Evolutionary conservation across 2,113 vertebrate genomes (phyloP).

Genomic region (Perca flavescens): DNA sequence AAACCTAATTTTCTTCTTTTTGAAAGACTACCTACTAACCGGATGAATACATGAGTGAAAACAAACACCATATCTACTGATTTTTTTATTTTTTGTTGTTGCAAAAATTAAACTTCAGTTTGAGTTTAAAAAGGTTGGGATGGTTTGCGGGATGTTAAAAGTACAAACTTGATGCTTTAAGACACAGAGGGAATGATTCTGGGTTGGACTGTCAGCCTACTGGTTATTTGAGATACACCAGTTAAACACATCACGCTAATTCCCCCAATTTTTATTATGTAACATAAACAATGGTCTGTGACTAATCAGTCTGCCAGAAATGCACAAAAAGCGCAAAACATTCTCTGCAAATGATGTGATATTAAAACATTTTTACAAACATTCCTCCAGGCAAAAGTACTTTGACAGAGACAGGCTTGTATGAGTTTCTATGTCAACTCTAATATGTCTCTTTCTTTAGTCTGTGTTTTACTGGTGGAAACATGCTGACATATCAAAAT

Average conservation of each 20-base stretch:
- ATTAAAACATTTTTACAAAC: conserved; percentile 25
- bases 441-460: conserved; percentile 17
- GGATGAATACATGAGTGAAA: neutral
- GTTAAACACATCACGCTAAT: neutral
- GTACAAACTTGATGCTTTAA: neutral
- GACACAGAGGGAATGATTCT: neutral
- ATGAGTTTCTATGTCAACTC: conserved; percentile 12
- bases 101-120: neutral
- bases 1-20: neutral
- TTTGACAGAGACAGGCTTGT: conserved; percentile 11
- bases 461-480: conserved; percentile 41
- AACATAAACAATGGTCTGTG: conserved; percentile 2
- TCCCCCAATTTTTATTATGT: neutral
- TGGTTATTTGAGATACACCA: neutral
- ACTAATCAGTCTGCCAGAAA: conserved; percentile 15
- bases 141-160: neutral
- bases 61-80: neutral
- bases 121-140: neutral
- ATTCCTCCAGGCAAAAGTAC: conserved; percentile 11
- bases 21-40: neutral
- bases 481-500: conserved; percentile 47
- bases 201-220: neutral
- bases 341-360: conserved; percentile 8
- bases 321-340: neutral
- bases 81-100: neutral